These are phyloP conservation scores for Saimiri boliviensis DNA, from an alignment of 2,113 vertebrate species.

Conservation along the genomic window DNA sequence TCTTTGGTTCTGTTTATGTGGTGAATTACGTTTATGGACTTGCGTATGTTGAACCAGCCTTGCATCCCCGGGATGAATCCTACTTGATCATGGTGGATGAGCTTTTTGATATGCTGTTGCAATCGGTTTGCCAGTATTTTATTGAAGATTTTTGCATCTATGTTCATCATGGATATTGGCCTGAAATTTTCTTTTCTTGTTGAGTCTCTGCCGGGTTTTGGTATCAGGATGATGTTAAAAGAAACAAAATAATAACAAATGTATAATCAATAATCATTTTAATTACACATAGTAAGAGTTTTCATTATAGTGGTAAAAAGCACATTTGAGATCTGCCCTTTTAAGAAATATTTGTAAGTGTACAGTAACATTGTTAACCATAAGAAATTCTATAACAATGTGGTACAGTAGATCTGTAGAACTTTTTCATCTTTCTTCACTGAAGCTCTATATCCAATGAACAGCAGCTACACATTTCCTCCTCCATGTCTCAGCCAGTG, in stretches of 20 bases:
- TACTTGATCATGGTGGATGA: too few species aligned
- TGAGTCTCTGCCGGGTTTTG: too few species aligned
- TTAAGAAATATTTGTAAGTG: background rate
- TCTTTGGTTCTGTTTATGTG: too few species aligned
- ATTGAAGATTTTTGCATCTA: too few species aligned
- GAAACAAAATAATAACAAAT: background rate
- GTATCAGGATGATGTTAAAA: too few species aligned
- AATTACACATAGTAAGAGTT: background rate
- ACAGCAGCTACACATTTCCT: background rate
- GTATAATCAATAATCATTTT: background rate
- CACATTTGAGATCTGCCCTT: background rate
- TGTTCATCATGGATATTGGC: too few species aligned
- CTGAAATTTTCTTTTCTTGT: too few species aligned
- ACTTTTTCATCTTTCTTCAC: background rate
- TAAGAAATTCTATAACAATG: background rate
- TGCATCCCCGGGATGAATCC: too few species aligned
- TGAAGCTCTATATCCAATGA: background rate
- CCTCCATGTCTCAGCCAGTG: background rate
- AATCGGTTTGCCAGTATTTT: too few species aligned
- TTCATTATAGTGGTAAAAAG: background rate
- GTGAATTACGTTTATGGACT: too few species aligned
- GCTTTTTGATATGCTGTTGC: too few species aligned
- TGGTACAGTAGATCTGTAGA: background rate
- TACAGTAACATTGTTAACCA: background rate
- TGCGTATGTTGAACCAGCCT: too few species aligned